Conservation (phyloP, 1,140 invertebrate species). For the Phocides pigmalion region DNA sequence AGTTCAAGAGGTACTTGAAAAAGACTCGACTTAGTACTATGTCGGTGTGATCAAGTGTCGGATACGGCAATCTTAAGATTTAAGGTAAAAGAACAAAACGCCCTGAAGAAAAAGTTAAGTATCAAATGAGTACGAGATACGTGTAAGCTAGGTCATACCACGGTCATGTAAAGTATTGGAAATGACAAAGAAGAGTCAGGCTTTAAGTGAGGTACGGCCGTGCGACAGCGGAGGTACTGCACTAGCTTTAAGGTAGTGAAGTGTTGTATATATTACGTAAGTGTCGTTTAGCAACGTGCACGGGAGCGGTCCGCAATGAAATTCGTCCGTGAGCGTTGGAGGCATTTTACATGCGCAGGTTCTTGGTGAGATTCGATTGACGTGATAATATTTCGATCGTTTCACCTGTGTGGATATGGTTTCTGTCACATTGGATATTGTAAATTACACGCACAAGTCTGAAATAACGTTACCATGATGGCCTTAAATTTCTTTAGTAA, state of each 20-base stretch:
- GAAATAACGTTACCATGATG: slow-evolving; percentile 24
- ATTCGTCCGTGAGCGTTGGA: slow-evolving; percentile 3
- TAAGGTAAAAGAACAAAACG: too few relatives aligned
- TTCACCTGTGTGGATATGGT: not conserved
- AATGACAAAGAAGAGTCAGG: too few relatives aligned
- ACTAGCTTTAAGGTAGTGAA: slow-evolving; percentile 4
- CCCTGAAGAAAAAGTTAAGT: too few relatives aligned
- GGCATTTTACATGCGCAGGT: slow-evolving; percentile 2
- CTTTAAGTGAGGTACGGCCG: too few relatives aligned
- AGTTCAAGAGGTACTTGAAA: too few relatives aligned
- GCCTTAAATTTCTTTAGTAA: slow-evolving; percentile 31
- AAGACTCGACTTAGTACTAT: too few relatives aligned
- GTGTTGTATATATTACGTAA: not conserved
- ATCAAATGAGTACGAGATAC: too few relatives aligned
- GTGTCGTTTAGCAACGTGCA: not conserved
- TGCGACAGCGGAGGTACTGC: not conserved
- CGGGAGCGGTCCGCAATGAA: not conserved
- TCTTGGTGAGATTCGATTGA: slow-evolving; percentile 2
- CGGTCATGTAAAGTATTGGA: too few relatives aligned
- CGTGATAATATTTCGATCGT: slow-evolving; percentile 11
- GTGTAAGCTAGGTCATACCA: too few relatives aligned
- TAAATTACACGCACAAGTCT: slow-evolving; percentile 27
- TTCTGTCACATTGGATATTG: slow-evolving; percentile 8
- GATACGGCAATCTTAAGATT: too few relatives aligned
- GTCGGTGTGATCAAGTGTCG: too few relatives aligned